A percentile compares a stretch with the other conserved stretches of the same genome.
These are phyloP conservation scores for Girardinus metallicus DNA, from an alignment of 2,797 vertebrate species.

Conservation along the genomic window DNA sequence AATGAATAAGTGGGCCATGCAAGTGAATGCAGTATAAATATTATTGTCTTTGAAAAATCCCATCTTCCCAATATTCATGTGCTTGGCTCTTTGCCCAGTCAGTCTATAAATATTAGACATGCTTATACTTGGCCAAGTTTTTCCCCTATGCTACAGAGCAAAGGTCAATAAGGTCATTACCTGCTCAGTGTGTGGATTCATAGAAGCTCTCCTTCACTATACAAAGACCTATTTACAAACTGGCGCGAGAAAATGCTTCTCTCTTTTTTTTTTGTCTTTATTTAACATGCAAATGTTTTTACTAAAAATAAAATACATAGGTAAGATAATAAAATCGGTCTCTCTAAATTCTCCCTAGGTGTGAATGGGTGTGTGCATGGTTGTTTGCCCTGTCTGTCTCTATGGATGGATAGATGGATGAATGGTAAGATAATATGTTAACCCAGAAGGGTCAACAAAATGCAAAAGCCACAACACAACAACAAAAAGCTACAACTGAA, in stretches of 20 bases:
- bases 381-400: too few relatives aligned
- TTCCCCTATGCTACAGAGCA: slow-evolving; percentile 40
- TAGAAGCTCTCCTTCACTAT: slow-evolving; percentile 11
- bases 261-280: neutral
- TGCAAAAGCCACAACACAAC: too few relatives aligned
- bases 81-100: slow-evolving; percentile 1
- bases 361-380: too few relatives aligned
- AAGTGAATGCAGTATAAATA: slow-evolving; percentile 7
- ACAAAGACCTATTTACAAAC: slow-evolving; percentile 20
- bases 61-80: neutral
- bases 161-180: slow-evolving; percentile 23
- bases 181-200: slow-evolving; percentile 23
- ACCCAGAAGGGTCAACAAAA: too few relatives aligned
- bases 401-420: too few relatives aligned
- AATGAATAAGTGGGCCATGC: neutral
- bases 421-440: too few relatives aligned
- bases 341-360: too few relatives aligned
- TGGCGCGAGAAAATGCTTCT: neutral
- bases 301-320: too few relatives aligned
- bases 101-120: slow-evolving; percentile 37
- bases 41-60: neutral
- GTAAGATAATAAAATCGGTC: too few relatives aligned
- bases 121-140: slow-evolving; percentile 20
- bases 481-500: neutral
- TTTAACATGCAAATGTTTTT: neutral